Percentiles rank a stretch among this genome's conserved stretches.
Evolutionary conservation across 2,113 vertebrate species (phyloP).

Genomic region (Redunca redunca): DNA sequence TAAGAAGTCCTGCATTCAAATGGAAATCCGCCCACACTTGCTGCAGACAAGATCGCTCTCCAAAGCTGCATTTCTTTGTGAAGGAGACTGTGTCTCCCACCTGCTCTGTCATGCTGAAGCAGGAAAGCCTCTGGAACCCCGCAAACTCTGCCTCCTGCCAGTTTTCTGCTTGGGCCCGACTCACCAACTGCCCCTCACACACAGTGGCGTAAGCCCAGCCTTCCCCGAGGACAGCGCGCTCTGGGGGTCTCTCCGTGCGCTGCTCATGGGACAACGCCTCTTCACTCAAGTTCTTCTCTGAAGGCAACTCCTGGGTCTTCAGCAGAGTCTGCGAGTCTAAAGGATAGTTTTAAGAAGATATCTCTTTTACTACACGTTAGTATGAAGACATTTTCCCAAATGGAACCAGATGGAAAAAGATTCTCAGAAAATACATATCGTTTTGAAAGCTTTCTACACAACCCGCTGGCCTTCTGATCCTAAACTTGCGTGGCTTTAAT

Average conservation of each 20-base stretch:
- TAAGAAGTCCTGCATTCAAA: neutral
- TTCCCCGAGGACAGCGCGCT: fast-evolving
- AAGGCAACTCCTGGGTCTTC: neutral
- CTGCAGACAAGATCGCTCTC: neutral
- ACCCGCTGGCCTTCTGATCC: neutral
- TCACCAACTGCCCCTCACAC: constrained; percentile 1
- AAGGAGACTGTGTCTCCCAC: too few relatives aligned
- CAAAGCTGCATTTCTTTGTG: neutral
- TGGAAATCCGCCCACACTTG: neutral
- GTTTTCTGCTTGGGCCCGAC: neutral
- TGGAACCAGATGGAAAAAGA: neutral
- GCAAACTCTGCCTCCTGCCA: neutral
- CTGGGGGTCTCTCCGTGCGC: fast-evolving
- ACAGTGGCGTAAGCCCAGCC: neutral
- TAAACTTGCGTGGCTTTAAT: neutral
- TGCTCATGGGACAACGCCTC: neutral
- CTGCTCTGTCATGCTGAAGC: neutral
- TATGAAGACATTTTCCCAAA: neutral
- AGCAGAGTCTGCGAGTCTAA: neutral
- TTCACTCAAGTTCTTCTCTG: neutral
- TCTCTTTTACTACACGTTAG: neutral
- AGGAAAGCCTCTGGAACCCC: neutral
- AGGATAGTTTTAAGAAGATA: neutral
- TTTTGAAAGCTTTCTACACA: neutral
- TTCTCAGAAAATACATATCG: neutral